These are phyloP conservation scores for Tetrapedia diversipes DNA, from an alignment of 2,888 invertebrate genomes.

Conservation along the genomic window DNA sequence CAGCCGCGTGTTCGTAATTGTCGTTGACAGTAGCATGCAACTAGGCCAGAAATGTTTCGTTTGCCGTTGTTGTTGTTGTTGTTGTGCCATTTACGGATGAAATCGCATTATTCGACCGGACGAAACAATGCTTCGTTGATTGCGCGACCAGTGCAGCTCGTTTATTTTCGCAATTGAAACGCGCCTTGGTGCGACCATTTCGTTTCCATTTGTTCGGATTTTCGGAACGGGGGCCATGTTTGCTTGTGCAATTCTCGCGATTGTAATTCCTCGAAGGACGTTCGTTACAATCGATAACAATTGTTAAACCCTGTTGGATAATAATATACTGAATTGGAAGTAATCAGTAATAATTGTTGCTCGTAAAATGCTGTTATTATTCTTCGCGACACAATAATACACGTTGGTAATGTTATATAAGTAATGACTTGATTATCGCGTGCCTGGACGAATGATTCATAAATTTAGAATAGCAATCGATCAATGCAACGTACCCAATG, in stretches of 20 bases:
- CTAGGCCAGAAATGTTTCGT: slow-evolving; percentile 43
- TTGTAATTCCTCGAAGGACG: no score
- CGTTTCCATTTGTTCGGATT: slow-evolving; percentile 27
- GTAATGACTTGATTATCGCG: no score
- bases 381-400: no score
- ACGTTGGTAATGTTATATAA: no score
- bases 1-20: slow-evolving; percentile 27
- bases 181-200: slow-evolving; percentile 13
- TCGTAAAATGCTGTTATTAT: neutral
- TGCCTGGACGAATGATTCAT: no score
- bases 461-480: no score
- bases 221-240: neutral
- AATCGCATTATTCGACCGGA: slow-evolving; percentile 41
- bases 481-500: no score
- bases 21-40: slow-evolving; percentile 41
- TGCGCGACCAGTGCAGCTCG: slow-evolving; percentile 34
- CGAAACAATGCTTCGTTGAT: slow-evolving; percentile 41
- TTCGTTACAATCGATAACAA: no score
- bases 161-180: slow-evolving; percentile 38
- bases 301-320: no score
- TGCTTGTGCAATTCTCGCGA: neutral
- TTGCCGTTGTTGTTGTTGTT: no score
- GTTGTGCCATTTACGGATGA: slow-evolving; percentile 39
- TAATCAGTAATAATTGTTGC: no score
- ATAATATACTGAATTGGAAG: no score